A percentile compares a stretch with the other conserved stretches of the same genome.
Evolutionary conservation across 2,113 vertebrate species (phyloP).

Genomic region (Orientallactaga bullata): DNA sequence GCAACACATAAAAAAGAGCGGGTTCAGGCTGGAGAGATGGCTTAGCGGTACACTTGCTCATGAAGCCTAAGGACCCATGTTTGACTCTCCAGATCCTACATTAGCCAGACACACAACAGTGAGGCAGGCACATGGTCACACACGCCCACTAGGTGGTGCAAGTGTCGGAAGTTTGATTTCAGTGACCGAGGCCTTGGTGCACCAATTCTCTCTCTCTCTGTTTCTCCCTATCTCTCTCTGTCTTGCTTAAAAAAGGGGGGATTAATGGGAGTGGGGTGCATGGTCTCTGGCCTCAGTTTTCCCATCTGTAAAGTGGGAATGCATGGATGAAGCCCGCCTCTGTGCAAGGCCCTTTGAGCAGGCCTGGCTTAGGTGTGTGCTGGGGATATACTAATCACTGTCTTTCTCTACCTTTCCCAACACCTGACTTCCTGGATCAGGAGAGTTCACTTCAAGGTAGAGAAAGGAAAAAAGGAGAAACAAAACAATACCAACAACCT

Average conservation of each 20-base stretch:
- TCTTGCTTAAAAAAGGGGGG: too few species aligned
- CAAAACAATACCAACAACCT: not conserved
- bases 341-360: rapidly evolving
- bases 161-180: too few species aligned
- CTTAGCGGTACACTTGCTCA: too few species aligned
- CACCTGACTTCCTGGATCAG: not conserved
- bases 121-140: too few species aligned
- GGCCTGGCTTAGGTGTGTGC: rapidly evolving
- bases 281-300: not conserved
- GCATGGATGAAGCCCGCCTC: too few species aligned
- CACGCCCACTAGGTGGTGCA: too few species aligned
- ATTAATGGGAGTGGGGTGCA: too few species aligned
- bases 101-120: too few species aligned
- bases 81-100: too few species aligned
- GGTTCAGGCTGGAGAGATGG: not conserved
- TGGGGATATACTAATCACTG: not conserved
- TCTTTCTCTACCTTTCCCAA: not conserved
- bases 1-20: not conserved
- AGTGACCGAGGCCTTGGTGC: too few species aligned
- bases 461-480: not conserved
- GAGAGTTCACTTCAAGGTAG: not conserved
- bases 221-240: too few species aligned
- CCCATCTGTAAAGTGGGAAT: not conserved
- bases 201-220: too few species aligned
- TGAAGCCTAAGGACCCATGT: not conserved